Evolutionary conservation across 2,113 vertebrate genomes (phyloP).

Genomic region (Bagarius yarrelli): DNA sequence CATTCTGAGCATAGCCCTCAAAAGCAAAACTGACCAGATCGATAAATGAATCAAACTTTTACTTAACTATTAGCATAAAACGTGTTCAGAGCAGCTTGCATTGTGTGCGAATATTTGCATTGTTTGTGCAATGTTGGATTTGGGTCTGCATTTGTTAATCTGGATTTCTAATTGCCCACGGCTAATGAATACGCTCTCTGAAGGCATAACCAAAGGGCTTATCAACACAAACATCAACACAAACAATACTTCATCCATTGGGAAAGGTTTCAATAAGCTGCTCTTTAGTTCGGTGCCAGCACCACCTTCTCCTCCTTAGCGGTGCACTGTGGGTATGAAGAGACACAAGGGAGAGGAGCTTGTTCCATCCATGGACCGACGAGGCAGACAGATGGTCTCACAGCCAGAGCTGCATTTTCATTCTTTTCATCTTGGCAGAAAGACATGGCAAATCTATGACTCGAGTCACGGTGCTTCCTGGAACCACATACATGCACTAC

Average conservation of each 20-base stretch:
- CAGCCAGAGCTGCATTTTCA: constrained; percentile 46
- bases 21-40: neutral
- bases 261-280: constrained; percentile 44
- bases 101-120: neutral
- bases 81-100: neutral
- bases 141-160: constrained; percentile 1
- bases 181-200: constrained; percentile 22
- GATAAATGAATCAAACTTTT: constrained; percentile 2
- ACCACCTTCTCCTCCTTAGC: constrained; percentile 40
- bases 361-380: constrained; percentile 43
- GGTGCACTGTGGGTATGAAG: constrained; percentile 46
- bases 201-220: constrained; percentile 28
- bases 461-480: constrained; percentile 41
- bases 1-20: neutral
- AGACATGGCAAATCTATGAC: constrained; percentile 47
- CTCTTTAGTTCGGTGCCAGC: constrained; percentile 48
- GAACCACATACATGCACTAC: constrained; percentile 16
- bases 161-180: constrained; percentile 4
- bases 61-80: too few relatives aligned
- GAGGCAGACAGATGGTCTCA: constrained; percentile 51
- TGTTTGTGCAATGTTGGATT: neutral
- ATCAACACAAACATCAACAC: neutral
- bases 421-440: constrained; percentile 46
- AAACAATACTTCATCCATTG: constrained; percentile 32
- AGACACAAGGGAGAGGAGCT: constrained; percentile 43